phyloP scores from a whole-genome alignment of 2,113 vertebrate species.

The Oophaga pumilio region DNA sequence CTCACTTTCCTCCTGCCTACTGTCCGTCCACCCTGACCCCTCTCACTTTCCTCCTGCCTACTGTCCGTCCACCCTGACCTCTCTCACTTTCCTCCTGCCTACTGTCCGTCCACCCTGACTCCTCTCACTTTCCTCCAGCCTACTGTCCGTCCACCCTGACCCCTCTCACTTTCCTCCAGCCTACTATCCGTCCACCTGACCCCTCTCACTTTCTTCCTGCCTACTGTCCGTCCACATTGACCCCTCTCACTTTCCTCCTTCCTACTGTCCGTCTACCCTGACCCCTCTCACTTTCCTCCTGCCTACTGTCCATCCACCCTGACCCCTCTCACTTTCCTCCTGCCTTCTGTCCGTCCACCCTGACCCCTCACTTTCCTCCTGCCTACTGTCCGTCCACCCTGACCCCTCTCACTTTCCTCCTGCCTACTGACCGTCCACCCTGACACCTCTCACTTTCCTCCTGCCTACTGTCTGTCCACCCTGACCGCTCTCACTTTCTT shows the following conservation, averaged over 20 bases:
- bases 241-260: no score
- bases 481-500: no score
- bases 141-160: neutral
- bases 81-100: no score
- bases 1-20: no score
- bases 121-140: neutral
- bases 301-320: no score
- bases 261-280: neutral
- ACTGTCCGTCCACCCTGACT: neutral
- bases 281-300: neutral
- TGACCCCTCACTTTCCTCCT: no score
- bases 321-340: no score
- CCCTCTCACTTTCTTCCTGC: neutral
- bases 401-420: neutral
- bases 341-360: no score
- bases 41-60: neutral
- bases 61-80: neutral
- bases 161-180: no score
- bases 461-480: no score
- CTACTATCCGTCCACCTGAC: neutral
- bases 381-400: neutral
- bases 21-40: neutral
- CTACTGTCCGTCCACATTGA: neutral
- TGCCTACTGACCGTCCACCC: no score
- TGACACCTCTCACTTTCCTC: no score